Evolutionary conservation across 2,888 invertebrate species (phyloP), one percentile per base, ranked within the genome.

Genomic region (Cerastis rubricosa): DNA sequence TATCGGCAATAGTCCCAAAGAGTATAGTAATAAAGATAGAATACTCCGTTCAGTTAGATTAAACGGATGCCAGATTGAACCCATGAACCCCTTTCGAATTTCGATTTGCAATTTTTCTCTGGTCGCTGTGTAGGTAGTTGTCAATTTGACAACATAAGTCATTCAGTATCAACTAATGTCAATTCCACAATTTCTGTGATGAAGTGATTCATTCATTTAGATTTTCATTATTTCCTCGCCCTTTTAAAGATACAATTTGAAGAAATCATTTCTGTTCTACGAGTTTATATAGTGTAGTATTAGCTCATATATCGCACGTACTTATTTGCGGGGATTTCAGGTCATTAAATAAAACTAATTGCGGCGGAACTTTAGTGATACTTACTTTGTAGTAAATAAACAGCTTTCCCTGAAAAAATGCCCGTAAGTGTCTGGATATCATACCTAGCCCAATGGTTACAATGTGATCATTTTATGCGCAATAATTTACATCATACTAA

Each of bases 171-270:
- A 47, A 35, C 3, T 35, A 35, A 71, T 43, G 57, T 73, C 63
- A 73, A 66, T 35, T 61, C 68, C 47, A 29, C 54, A n/a, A 25
- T 72, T 71, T n/a, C 29, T 17, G 54, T n/a, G 19, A 61, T 61
- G n/a, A 72, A 82, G 51, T 81, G 83, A 81, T 74, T 83, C 81
- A 81, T 67, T 71, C n/a, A 1, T 59, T 43, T 66, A 43, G 11
- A 29, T 70, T 81, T 83, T 73, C 51, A 25, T n/a, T 9, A 61
- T 35, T 81, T 83, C 78, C 29, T 61, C 47, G 40, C 40, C n/a
- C 9, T 25, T n/a, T 1, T 22, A 59, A 0, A 61, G 59, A 66
- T 45, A 66, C 1, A 54, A 25, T 54, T 40, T 14, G 29, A 45
- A n/a, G 7, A 59, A 59, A 78, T 43, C 1, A 14, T 70, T 67